Evolutionary conservation across 2,113 vertebrate species (phyloP).

Genomic region (Tympanuchus pallidicinctus): DNA sequence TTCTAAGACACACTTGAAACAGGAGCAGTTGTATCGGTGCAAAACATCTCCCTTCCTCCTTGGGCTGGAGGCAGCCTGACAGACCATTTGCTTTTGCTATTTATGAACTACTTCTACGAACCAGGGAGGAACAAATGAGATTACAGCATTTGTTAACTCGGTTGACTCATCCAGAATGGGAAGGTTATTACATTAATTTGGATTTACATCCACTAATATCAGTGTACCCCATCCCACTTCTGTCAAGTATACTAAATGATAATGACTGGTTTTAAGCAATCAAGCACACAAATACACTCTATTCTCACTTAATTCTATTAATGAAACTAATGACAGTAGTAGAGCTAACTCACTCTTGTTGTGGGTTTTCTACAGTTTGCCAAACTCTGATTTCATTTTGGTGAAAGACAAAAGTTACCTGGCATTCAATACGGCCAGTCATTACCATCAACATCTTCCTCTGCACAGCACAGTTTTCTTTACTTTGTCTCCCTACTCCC

Average conservation of each 20-base stretch:
- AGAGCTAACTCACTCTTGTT: background rate
- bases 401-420: background rate
- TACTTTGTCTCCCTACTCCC: background rate
- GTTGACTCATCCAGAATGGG: conserved; percentile 63
- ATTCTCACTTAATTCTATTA: conserved; percentile 40
- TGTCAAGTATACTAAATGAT: conserved; percentile 17
- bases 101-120: conserved; percentile 19
- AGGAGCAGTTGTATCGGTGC: background rate
- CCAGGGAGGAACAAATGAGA: conserved; percentile 50
- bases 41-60: background rate
- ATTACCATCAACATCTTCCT: background rate
- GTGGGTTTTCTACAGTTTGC: background rate
- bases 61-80: background rate
- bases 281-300: background rate
- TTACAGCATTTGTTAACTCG: conserved; percentile 62
- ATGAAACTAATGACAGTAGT: background rate
- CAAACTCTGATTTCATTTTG: background rate
- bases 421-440: background rate
- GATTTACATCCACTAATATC: conserved; percentile 42
- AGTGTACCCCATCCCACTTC: background rate
- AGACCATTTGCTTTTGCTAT: conserved; percentile 7
- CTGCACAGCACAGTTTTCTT: background rate
- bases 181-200: conserved; percentile 63
- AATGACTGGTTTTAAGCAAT: conserved; percentile 5
- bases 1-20: background rate